Evolutionary conservation across 1,140 invertebrate genomes (phyloP).

Genomic region (Ceratoteleas bidentatus): DNA sequence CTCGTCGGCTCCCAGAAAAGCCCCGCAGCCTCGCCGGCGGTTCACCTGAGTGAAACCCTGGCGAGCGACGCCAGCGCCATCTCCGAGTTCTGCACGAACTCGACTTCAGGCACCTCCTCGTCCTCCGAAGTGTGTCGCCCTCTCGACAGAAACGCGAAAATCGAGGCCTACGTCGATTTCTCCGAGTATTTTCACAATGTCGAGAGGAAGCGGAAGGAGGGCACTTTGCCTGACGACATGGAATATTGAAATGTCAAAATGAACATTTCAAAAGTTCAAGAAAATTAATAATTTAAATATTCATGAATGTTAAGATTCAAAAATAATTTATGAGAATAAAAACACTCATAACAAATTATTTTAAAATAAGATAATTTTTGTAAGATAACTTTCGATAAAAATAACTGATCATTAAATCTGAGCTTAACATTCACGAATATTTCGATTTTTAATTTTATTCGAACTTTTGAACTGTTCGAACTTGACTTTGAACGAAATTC

Average conservation of each 20-base stretch:
- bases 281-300: too few relatives aligned
- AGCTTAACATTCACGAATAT: slow-evolving; percentile 9
- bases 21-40: slow-evolving; percentile 75
- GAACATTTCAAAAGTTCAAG: too few relatives aligned
- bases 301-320: too few relatives aligned
- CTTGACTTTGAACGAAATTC: too few relatives aligned
- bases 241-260: too few relatives aligned
- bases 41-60: slow-evolving; percentile 64
- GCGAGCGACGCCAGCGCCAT: slow-evolving; percentile 69
- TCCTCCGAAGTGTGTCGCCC: slow-evolving; percentile 80
- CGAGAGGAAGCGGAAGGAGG: slow-evolving; percentile 83
- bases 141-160: slow-evolving; percentile 83
- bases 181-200: slow-evolving; percentile 90
- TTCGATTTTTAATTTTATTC: too few relatives aligned
- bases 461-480: too few relatives aligned
- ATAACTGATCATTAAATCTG: not conserved
- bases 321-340: too few relatives aligned
- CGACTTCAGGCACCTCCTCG: slow-evolving; percentile 74
- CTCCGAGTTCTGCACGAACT: slow-evolving; percentile 72
- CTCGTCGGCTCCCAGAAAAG: slow-evolving; percentile 84
- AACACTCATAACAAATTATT: too few relatives aligned
- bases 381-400: too few relatives aligned
- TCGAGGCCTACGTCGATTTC: slow-evolving; percentile 93
- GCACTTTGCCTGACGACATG: slow-evolving; percentile 83
- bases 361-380: too few relatives aligned